These are phyloP conservation scores for Neopipo cinnamomea DNA, from an alignment of 2,113 vertebrate species.

Conservation along the genomic window DNA sequence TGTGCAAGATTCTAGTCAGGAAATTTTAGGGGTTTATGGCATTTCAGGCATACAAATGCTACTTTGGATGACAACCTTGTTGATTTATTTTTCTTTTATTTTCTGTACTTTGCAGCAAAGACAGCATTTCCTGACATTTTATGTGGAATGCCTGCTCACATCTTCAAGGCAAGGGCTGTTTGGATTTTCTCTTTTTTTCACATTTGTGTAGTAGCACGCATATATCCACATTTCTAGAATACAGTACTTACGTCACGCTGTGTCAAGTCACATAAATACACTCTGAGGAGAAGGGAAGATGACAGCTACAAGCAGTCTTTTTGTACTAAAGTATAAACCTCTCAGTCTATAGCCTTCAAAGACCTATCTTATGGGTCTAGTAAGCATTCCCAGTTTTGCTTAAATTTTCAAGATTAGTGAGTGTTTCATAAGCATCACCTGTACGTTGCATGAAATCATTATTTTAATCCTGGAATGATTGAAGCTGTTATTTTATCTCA, in stretches of 20 bases:
- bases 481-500: neutral
- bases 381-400: neutral
- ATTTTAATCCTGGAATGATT: neutral
- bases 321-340: neutral
- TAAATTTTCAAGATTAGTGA: neutral
- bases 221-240: neutral
- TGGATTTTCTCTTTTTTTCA: neutral
- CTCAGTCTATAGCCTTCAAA: neutral
- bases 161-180: neutral
- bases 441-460: neutral
- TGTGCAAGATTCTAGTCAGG: neutral
- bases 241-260: accelerated
- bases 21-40: neutral
- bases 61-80: neutral
- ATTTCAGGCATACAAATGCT: neutral
- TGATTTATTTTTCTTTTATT: neutral
- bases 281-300: neutral
- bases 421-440: neutral
- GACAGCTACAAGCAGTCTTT: neutral
- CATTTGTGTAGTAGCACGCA: neutral
- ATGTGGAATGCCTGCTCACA: neutral
- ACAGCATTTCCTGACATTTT: neutral
- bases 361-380: neutral
- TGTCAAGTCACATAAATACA: neutral
- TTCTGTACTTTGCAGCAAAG: neutral